Conservation (phyloP, 2,797 vertebrate species). For the Arrhamphus sclerolepis region DNA sequence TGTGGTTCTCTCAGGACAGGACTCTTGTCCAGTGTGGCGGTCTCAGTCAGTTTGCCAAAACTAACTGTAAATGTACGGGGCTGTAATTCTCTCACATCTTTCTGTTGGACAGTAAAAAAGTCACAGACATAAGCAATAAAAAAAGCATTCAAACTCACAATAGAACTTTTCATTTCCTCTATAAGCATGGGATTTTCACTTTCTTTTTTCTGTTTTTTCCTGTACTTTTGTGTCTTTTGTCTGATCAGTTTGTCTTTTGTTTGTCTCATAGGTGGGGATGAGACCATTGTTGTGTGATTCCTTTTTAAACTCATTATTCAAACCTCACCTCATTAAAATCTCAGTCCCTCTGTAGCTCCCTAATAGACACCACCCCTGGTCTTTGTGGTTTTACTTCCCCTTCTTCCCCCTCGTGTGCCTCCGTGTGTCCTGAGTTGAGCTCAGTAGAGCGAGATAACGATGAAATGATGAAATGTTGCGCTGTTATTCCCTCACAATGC, state of each 20-base stretch:
- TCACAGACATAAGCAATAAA: too few species aligned
- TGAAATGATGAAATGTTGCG: constrained; percentile 78
- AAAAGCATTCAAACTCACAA: too few species aligned
- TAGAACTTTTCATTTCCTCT: too few species aligned
- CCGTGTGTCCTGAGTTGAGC: constrained; percentile 64
- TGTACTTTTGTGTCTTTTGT: constrained; percentile 59
- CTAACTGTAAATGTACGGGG: too few species aligned
- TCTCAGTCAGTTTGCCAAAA: too few species aligned
- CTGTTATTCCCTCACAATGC: constrained; percentile 83
- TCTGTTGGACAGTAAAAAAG: neutral
- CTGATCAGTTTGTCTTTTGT: constrained; percentile 76
- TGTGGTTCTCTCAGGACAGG: neutral
- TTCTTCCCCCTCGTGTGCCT: constrained; percentile 54
- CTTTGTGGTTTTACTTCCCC: constrained; percentile 25
- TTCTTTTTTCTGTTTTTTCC: constrained; percentile 46
- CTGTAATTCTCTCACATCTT: too few species aligned
- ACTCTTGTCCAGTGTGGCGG: neutral
- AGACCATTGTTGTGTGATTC: constrained; percentile 75
- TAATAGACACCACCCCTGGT: constrained; percentile 23
- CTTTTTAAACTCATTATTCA: constrained; percentile 50
- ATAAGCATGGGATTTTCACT: constrained; percentile 40
- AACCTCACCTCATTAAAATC: constrained; percentile 28
- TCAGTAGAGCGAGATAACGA: constrained; percentile 60
- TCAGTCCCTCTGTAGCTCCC: constrained; percentile 38
- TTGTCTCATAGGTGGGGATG: constrained; percentile 82